Percentiles rank a stretch among this genome's conserved stretches.
phyloP scores from a whole-genome alignment of 2,888 invertebrate species.

The Brachylomia viminalis region DNA sequence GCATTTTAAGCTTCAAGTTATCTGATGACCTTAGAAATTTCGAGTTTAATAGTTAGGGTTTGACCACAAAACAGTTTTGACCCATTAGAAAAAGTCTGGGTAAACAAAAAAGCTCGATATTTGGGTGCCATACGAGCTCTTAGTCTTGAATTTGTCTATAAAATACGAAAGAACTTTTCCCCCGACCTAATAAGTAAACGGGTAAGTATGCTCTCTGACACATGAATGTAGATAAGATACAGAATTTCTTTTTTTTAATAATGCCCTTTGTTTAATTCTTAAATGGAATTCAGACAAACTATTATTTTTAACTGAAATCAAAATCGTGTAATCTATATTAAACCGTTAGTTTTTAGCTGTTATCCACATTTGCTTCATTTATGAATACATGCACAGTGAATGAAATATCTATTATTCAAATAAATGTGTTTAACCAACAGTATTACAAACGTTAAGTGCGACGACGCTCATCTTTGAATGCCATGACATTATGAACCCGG shows the following conservation, averaged over 20 bases:
- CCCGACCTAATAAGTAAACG: too few species aligned
- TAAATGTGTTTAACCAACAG: not conserved
- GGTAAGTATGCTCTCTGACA: not conserved
- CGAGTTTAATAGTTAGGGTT: too few species aligned
- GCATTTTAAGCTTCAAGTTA: too few species aligned
- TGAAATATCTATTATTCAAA: not conserved
- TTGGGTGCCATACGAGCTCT: too few species aligned
- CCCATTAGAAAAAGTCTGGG: too few species aligned
- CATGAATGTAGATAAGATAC: not conserved
- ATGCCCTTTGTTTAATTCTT: not conserved
- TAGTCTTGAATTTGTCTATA: too few species aligned
- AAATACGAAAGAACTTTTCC: too few species aligned
- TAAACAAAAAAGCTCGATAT: too few species aligned
- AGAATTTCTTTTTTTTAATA: not conserved
- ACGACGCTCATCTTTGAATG: conserved; percentile 38
- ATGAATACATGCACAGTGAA: not conserved
- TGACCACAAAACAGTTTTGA: too few species aligned
- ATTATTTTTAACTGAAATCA: not conserved
- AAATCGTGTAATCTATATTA: not conserved
- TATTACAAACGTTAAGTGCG: not conserved
- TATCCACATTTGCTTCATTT: not conserved
- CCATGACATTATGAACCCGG: conserved; percentile 49
- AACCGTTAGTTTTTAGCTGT: not conserved
- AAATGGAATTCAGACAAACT: not conserved
- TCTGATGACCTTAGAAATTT: too few species aligned